These are phyloP conservation scores for Bhutanitis thaidina DNA, from an alignment of 2,888 invertebrate species.

Conservation along the genomic window DNA sequence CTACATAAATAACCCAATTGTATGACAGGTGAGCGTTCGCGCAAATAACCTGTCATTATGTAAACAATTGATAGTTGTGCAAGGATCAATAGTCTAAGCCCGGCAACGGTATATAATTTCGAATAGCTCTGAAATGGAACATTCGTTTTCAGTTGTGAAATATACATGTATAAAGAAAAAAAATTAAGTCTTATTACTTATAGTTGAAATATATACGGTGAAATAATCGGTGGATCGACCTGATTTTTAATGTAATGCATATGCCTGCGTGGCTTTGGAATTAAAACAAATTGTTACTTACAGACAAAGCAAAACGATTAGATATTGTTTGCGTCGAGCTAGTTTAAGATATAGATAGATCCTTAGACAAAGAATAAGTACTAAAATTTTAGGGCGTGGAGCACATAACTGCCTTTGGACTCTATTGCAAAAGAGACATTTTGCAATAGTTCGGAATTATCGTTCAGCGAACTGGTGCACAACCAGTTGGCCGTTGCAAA, in stretches of 20 bases:
- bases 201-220: too few species aligned
- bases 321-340: neutral
- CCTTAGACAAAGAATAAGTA: slow-evolving; percentile 54
- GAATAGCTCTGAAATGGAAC: slow-evolving; percentile 24
- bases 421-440: slow-evolving; percentile 61
- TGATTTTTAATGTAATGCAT: too few species aligned
- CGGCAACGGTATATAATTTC: slow-evolving; percentile 36
- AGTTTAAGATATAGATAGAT: neutral
- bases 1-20: slow-evolving; percentile 28
- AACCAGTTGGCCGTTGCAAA: slow-evolving; percentile 55
- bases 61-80: slow-evolving; percentile 49
- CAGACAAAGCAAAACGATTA: too few species aligned
- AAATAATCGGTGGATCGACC: too few species aligned
- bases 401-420: slow-evolving; percentile 64
- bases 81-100: slow-evolving; percentile 42
- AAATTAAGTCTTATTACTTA: too few species aligned
- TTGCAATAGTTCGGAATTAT: slow-evolving; percentile 76
- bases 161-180: neutral
- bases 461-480: slow-evolving; percentile 75
- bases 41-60: slow-evolving; percentile 41
- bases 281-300: too few species aligned
- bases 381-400: slow-evolving; percentile 69
- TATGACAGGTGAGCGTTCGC: slow-evolving; percentile 36
- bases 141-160: slow-evolving; percentile 12
- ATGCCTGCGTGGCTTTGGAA: too few species aligned